Evolutionary conservation across 2,797 vertebrate genomes (phyloP), one percentile per base, ranked within the genome.

Genomic region (Hydrocynus forskahlii): DNA sequence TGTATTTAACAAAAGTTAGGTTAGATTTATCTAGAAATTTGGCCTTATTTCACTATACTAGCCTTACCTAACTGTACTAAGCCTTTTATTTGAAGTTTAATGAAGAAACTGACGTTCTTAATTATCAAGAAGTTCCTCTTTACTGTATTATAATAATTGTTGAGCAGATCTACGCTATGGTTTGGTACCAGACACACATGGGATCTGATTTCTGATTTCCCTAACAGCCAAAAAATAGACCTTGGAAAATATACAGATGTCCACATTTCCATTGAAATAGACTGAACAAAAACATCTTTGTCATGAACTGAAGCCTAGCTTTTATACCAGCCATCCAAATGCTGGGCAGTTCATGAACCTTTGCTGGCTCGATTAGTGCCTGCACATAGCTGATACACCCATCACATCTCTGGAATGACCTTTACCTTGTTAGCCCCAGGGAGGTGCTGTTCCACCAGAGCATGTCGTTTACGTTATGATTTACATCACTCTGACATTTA

Each of bases 401-500:
- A 71, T 52, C 68, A 79, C 13, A 40, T 35, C 6, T 0, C 1
- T 60, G 57, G 4, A 71, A 38, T 60, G 35, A 45, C 29, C 70
- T 73, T 74, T 40, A 50, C 60, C 23, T 48, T 43, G 35, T 40
- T 55, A 23, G 45, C 78, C 29, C 17, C 48, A 73, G 60, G 67
- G 69, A 23, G 48, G 68, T 79, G 68, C 21, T 8, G 25, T 64
- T 79, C 21, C 48, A 73, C 29, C 25, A 23, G 14, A 80, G 64
- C 79, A 35, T 79, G 54, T 40, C 63, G 19, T 66, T 66, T 71
- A 69, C 38, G 35, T 60, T 59, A 29, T 79, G 80, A 82, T 50
- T 72, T 84, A 79, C 35, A 48, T 75, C 43, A n/a, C 14, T 2
- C 7, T 2, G 78, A 66, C 78, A 29, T 80, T 80, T 73, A 80